A percentile compares a stretch with the other conserved stretches of the same genome.
Evolutionary conservation across 2,888 invertebrate species (phyloP).

Genomic region (Pseudococcus longispinus): DNA sequence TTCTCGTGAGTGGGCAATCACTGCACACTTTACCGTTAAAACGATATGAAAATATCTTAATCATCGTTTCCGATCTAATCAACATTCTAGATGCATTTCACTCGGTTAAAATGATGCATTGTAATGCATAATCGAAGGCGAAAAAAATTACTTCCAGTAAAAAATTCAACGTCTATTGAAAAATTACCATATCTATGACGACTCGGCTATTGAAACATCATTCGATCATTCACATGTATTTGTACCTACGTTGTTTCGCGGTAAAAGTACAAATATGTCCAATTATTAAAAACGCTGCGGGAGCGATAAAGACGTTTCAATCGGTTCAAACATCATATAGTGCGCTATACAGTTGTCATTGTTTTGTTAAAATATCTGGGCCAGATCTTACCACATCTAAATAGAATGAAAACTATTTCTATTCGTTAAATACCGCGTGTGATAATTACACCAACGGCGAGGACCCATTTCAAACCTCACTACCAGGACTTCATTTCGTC

Average conservation of each 20-base stretch:
- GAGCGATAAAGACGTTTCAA: constrained; percentile 4
- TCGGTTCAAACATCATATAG: constrained; percentile 35
- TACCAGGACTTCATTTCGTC: constrained; percentile 32
- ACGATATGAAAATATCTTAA: neutral
- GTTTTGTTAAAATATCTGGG: constrained; percentile 44
- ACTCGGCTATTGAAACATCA: neutral
- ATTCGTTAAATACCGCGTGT: constrained; percentile 33
- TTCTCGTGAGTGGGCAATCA: no score
- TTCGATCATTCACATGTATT: no score
- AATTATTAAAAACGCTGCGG: constrained; percentile 40
- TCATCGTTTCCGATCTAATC: neutral
- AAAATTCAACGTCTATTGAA: neutral
- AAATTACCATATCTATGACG: neutral
- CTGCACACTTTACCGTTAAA: neutral
- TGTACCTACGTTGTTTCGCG: neutral
- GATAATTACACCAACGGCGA: constrained; percentile 38
- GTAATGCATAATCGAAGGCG: neutral
- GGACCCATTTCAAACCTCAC: constrained; percentile 34
- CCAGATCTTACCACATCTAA: constrained; percentile 41
- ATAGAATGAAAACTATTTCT: constrained; percentile 42
- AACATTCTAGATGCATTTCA: constrained; percentile 15
- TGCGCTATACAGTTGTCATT: constrained; percentile 24
- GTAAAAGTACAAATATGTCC: constrained; percentile 33
- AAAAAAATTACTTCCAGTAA: neutral
- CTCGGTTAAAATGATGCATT: neutral